A percentile compares a stretch with the other conserved stretches of the same genome.
phyloP scores from a whole-genome alignment of 2,113 vertebrate genomes.

The Glaucomys volans region DNA sequence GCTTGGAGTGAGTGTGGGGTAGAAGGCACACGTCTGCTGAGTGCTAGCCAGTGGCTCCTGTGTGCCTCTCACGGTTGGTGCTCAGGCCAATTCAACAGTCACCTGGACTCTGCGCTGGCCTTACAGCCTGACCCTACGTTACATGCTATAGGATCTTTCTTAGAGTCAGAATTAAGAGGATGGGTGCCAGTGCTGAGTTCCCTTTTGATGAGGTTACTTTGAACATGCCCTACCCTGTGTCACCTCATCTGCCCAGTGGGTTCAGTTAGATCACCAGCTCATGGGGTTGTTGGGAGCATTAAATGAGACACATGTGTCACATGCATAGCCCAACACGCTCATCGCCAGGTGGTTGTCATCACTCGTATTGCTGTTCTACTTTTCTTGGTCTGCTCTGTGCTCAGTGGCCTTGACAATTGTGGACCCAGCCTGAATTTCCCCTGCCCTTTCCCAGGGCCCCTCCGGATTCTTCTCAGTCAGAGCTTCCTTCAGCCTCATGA shows the following conservation, averaged over 20 bases:
- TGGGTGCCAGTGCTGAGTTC: neutral
- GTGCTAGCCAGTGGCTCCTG: neutral
- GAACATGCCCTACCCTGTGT: neutral
- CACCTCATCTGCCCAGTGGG: neutral
- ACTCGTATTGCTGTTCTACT: fast-evolving
- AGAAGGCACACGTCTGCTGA: neutral
- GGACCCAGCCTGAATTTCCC: neutral
- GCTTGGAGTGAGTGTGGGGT: neutral
- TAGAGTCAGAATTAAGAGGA: neutral
- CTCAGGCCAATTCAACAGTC: neutral
- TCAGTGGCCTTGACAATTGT: neutral
- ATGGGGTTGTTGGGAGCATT: neutral
- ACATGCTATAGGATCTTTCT: neutral
- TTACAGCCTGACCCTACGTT: neutral
- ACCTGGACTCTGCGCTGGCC: neutral
- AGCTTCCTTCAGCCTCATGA: neutral
- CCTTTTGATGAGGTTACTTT: neutral
- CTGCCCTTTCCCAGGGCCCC: neutral
- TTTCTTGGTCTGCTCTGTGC: neutral
- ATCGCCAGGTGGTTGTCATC: neutral
- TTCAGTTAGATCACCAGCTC: neutral
- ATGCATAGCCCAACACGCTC: neutral
- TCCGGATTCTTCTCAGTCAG: neutral
- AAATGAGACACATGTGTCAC: neutral
- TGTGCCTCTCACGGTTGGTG: fast-evolving